phyloP scores from a whole-genome alignment of 2,113 vertebrate species.

The Struthio camelus region DNA sequence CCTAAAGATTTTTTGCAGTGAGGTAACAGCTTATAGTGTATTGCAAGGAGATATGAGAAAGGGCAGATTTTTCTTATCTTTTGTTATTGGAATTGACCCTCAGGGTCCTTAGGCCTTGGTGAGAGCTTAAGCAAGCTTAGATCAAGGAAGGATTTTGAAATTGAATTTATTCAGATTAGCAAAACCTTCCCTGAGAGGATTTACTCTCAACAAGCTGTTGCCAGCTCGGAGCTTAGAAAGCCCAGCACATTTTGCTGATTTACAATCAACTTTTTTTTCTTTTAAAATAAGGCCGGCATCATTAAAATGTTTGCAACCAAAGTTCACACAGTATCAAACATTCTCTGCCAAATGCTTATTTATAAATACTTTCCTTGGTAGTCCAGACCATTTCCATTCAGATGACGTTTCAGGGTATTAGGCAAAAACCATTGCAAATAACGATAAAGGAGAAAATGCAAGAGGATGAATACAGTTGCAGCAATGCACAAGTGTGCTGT shows the following conservation, averaged over 20 bases:
- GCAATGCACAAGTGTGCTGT: not conserved
- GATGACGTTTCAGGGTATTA: not conserved
- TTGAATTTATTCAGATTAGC: conserved; percentile 91
- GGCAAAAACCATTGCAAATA: not conserved
- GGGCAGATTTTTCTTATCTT: conserved; percentile 79
- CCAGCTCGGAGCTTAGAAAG: conserved; percentile 70
- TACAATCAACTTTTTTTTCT: conserved; percentile 24
- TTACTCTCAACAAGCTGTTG: conserved; percentile 89
- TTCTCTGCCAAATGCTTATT: conserved; percentile 37
- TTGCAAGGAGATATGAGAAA: conserved; percentile 76
- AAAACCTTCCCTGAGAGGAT: conserved; percentile 83
- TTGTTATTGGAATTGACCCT: conserved; percentile 86
- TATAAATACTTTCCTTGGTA: not conserved
- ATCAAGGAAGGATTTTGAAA: conserved; percentile 92
- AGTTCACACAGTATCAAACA: conserved; percentile 14
- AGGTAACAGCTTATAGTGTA: conserved; percentile 73
- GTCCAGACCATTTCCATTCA: not conserved
- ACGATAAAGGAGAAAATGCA: not conserved
- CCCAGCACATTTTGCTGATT: conserved; percentile 62
- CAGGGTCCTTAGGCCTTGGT: conserved; percentile 78
- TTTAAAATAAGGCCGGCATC: not conserved
- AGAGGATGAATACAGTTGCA: not conserved
- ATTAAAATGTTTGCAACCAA: conserved; percentile 51
- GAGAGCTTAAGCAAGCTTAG: conserved; percentile 87
- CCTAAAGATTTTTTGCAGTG: conserved; percentile 71